Evolutionary conservation across 2,797 vertebrate genomes (phyloP).

Genomic region (Spondyliosoma cantharus): DNA sequence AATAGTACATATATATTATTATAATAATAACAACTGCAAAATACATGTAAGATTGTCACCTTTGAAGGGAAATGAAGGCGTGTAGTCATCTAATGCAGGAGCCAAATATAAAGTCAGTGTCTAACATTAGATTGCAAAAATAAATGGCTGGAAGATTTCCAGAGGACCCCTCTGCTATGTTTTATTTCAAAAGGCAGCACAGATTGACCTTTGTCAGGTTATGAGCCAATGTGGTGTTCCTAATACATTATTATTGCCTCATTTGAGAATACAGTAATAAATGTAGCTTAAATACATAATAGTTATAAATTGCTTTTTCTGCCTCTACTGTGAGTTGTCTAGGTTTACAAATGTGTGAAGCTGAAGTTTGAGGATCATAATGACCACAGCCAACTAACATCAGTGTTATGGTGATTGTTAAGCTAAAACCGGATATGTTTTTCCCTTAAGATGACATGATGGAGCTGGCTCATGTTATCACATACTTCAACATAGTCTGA

Average conservation of each 20-base stretch:
- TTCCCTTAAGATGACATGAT: background rate
- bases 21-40: background rate
- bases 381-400: background rate
- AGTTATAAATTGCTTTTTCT: background rate
- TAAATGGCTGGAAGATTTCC: background rate
- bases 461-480: background rate
- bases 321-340: background rate
- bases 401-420: background rate
- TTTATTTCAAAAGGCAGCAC: conserved; percentile 55
- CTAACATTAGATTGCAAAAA: background rate
- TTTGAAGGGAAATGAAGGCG: background rate
- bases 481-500: background rate
- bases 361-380: background rate
- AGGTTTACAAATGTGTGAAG: background rate
- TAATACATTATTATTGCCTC: background rate
- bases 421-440: background rate
- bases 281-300: background rate
- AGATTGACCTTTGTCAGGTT: conserved; percentile 5
- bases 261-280: background rate
- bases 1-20: too few species aligned
- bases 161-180: conserved; percentile 24
- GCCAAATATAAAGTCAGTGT: background rate
- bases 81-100: background rate
- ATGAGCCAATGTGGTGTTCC: background rate
- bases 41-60: background rate